phyloP scores from a whole-genome alignment of 2,888 invertebrate species.

The Hoplodrina ambigua region DNA sequence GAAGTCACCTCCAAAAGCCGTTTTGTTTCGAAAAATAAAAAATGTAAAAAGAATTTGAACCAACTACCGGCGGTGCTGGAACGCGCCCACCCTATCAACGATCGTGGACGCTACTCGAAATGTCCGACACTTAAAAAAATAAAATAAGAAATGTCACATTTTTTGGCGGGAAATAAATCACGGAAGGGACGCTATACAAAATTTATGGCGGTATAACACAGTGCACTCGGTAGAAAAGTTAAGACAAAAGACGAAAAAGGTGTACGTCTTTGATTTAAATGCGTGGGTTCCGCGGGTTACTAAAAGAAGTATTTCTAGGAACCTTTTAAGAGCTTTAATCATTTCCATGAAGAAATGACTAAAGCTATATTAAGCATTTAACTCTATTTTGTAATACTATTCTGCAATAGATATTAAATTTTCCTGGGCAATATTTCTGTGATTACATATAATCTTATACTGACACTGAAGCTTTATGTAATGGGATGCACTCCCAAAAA shows the following conservation, averaged over 20 bases:
- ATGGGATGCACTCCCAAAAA: too few species aligned
- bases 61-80: conserved; percentile 87
- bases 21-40: conserved; percentile 81
- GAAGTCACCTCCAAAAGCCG: conserved; percentile 75
- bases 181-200: conserved; percentile 85
- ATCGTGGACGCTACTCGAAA: conserved; percentile 89
- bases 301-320: conserved; percentile 34
- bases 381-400: background rate
- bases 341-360: background rate
- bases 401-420: too few species aligned
- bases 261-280: conserved; percentile 40
- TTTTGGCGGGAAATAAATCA: conserved; percentile 90
- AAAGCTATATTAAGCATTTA: background rate
- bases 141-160: conserved; percentile 82
- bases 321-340: background rate
- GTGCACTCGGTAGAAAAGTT: conserved; percentile 79
- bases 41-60: conserved; percentile 78
- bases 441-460: background rate
- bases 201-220: conserved; percentile 86
- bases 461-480: too few species aligned
- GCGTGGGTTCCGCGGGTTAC: conserved; percentile 56
- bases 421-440: background rate
- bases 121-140: conserved; percentile 83
- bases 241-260: conserved; percentile 75
- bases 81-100: conserved; percentile 86